These are phyloP conservation scores for Fragum sueziense DNA, from an alignment of 2,888 invertebrate species.

Conservation along the genomic window DNA sequence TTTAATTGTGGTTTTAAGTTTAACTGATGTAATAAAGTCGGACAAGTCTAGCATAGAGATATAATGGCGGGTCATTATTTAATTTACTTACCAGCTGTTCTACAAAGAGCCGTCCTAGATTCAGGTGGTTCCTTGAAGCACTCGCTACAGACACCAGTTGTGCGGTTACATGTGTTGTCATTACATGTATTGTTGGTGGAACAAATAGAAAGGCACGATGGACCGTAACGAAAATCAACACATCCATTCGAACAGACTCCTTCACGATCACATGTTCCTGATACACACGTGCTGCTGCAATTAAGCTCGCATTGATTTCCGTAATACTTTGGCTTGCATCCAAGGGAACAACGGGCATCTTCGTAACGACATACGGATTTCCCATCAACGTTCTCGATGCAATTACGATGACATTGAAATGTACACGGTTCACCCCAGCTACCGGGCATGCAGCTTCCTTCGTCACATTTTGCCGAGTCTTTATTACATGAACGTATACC, in stretches of 20 bases:
- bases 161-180: constrained; percentile 37
- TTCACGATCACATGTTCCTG: constrained; percentile 27
- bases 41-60: too few relatives aligned
- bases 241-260: constrained; percentile 35
- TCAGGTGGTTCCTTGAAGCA: constrained; percentile 34
- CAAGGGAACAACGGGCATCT: constrained; percentile 37
- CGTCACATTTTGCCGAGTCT: constrained; percentile 33
- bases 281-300: constrained; percentile 36
- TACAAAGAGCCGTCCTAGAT: constrained; percentile 30
- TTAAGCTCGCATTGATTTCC: constrained; percentile 23
- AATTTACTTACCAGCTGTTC: constrained; percentile 54
- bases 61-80: too few relatives aligned
- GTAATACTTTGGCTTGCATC: constrained; percentile 37
- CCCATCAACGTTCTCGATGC: constrained; percentile 3
- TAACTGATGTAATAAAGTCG: too few relatives aligned
- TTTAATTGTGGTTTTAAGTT: too few relatives aligned
- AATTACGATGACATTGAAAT: constrained; percentile 35
- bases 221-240: constrained; percentile 24
- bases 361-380: constrained; percentile 25
- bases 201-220: constrained; percentile 29
- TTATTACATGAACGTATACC: constrained; percentile 34
- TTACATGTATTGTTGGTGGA: constrained; percentile 40
- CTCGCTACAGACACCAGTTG: constrained; percentile 40
- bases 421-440: constrained; percentile 37
- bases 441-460: constrained; percentile 35